Base-by-base conservation (phyloP, 2,888 invertebrate genomes). In the Tachina lurida region DNA sequence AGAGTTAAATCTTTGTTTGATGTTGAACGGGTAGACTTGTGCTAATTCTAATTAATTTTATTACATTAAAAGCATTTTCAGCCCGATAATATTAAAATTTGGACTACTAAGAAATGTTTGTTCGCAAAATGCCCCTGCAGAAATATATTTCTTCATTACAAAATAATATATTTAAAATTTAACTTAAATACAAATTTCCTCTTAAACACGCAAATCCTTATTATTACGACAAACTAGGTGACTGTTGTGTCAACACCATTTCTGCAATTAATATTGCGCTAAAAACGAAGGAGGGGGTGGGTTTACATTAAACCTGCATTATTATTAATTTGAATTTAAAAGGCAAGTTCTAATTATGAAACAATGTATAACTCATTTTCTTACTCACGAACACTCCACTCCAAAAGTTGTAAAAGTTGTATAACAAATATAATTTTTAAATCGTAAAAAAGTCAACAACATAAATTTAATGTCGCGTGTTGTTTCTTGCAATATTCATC, bases 311-410 rank as follows among this genome's bases (percentile, higher is more conserved):
- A 52, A 17, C 47, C 60, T 19, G 63, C 58, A 75, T 82, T 60
- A 75, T 75, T 70, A 60, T 82, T 78, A 81, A 78, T 85, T 85
- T 75, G 70, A 77, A 70, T 63, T 75, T 74, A 71, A 82, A 85
- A 82, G 58, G 58, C 41, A 78, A 63, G 58, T 75, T 65, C 52
- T 58, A 71, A 76, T 49, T 49, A 7, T 56, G 43, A 74, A 74
- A 68, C 19, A 54, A 56, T 13, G 62, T 47, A 54, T 8, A 49
- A 56, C 45, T 62, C 31, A 70, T 49, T 12, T 70, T 43, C 22
- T 12, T 19, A 41, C 15, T 67, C 13, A 19, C 41, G 52, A 49
- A 12, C 4, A 0, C 12, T n/a, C 10, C 13, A 19, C 43, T 39
- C 17, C 10, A 3, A 58, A 15, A 15, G 12, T 43, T 41, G 1